Evolutionary conservation across 2,797 vertebrate species (phyloP).

Genomic region (Phoeniculus purpureus): DNA sequence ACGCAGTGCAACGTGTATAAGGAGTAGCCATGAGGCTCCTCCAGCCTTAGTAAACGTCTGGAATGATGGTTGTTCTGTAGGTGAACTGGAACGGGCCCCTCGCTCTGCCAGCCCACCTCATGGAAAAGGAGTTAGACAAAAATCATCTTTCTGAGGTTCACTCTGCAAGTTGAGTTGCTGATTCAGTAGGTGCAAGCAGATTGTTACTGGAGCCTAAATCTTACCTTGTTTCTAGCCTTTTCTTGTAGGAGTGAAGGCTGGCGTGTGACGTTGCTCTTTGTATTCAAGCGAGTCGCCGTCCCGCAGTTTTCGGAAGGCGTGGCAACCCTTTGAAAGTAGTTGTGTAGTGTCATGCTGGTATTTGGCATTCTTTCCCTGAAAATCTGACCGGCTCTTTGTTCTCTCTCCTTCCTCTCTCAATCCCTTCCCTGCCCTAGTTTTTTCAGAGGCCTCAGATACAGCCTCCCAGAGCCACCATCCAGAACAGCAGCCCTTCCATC

Average conservation of each 20-base stretch:
- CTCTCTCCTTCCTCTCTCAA: not conserved
- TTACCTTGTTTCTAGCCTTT: not conserved
- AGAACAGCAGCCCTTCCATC: constrained; percentile 90
- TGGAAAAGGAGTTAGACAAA: not conserved
- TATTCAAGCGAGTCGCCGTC: not conserved
- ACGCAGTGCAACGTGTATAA: not conserved
- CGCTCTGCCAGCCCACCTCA: not conserved
- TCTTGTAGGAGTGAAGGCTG: not conserved
- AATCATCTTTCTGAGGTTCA: rapidly evolving
- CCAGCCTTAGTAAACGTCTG: not conserved
- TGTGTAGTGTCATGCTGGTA: not conserved
- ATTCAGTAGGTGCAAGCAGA: not conserved
- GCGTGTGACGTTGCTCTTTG: not conserved
- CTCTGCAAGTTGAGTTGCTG: not conserved
- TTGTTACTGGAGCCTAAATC: not conserved
- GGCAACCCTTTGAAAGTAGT: constrained; percentile 29
- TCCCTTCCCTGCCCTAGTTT: constrained; percentile 81
- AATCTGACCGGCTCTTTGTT: not conserved
- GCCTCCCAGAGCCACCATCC: constrained; percentile 89
- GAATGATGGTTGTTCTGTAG: not conserved
- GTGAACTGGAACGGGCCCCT: not conserved
- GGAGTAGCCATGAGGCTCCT: rapidly evolving
- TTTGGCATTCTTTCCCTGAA: not conserved
- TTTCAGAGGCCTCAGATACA: constrained; percentile 97
- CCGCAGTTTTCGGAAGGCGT: constrained; percentile 38